Evolutionary conservation across 2,113 vertebrate species (phyloP), one percentile per base, ranked within the genome.

Genomic region (Xiphophorus maculatus): DNA sequence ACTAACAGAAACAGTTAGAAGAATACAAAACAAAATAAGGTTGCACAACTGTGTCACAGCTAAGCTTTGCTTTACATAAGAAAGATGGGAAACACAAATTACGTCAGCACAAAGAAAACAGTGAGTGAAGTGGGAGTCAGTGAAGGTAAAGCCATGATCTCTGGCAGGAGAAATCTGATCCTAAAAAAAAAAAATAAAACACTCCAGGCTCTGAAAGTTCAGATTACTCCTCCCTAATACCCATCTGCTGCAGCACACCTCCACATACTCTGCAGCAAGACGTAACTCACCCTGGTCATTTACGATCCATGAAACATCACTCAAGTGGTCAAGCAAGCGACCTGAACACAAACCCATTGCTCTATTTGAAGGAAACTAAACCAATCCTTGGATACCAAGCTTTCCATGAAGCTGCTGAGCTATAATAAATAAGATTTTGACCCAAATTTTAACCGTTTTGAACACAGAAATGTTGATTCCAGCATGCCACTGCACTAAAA

Each of bases 121-220:
- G 79, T 71, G 69, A 9, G 82, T 58, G 42, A 73, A 71, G 83
- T 48, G 87, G 74, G 76, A 88, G 89, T 82, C 77, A 89, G 84
- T 81, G 71, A 82, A 85, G 77, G 85, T 87, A 84, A 83, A 89
- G 86, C 84, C 85, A 78, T 93, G 93, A 94, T 93, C 93, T 94
- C 89, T 90, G 90, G 91, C 81, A 13, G 72, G 60, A 75, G 92
- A 92, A 81, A 95, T 83, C 83, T 85, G 86, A 95, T 93, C 87
- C 77, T 63, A 51, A 78, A 60, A 81, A 80, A 10, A 10, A 22
- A 22, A 60, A 82, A 83, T 30, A 30, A 22, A 22, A n/a, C 81
- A 83, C 89, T 76, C 76, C 66, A 79, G 82, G 88, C 81, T 86
- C 81, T 75, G 63, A 10, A 9, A 88, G 86, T 73, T 94, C 90